These are phyloP conservation scores for Drepanosiphum platanoidis DNA, from an alignment of 2,888 invertebrate species.

Conservation along the genomic window DNA sequence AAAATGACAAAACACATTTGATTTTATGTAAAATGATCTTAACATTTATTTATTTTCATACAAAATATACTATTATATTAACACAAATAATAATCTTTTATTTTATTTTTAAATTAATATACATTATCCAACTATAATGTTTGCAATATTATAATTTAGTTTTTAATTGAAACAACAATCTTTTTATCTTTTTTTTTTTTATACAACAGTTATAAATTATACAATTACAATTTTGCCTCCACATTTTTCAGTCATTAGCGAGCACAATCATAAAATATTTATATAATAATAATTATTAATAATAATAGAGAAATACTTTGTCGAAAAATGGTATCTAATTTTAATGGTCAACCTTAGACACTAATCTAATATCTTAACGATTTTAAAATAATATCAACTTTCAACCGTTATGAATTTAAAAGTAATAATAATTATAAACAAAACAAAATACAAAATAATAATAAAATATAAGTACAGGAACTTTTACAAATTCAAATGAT, in stretches of 20 bases:
- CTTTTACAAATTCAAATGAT: constrained; percentile 48
- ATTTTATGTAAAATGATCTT: constrained; percentile 41
- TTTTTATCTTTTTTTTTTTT: constrained; percentile 4
- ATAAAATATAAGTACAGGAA: constrained; percentile 56
- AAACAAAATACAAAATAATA: constrained; percentile 53
- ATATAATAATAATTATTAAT: constrained; percentile 37
- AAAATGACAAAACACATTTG: neutral
- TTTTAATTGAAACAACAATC: constrained; percentile 43
- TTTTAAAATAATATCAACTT: constrained; percentile 31
- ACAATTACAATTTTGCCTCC: constrained; percentile 56
- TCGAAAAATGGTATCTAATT: constrained; percentile 21
- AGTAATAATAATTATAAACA: constrained; percentile 24
- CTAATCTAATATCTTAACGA: neutral
- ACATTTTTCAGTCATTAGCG: constrained; percentile 60
- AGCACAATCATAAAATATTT: constrained; percentile 54
- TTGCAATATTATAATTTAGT: constrained; percentile 42
- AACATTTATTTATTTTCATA: constrained; percentile 58
- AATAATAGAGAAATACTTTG: constrained; percentile 52
- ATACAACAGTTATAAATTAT: constrained; percentile 42
- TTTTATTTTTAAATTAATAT: constrained; percentile 34
- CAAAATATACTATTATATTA: constrained; percentile 61
- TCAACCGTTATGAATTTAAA: neutral
- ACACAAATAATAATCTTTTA: constrained; percentile 56
- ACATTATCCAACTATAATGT: constrained; percentile 37
- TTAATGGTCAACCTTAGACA: neutral